Evolutionary conservation across 2,113 vertebrate species (phyloP), one percentile per base, ranked within the genome.

Genomic region (Grus americana): DNA sequence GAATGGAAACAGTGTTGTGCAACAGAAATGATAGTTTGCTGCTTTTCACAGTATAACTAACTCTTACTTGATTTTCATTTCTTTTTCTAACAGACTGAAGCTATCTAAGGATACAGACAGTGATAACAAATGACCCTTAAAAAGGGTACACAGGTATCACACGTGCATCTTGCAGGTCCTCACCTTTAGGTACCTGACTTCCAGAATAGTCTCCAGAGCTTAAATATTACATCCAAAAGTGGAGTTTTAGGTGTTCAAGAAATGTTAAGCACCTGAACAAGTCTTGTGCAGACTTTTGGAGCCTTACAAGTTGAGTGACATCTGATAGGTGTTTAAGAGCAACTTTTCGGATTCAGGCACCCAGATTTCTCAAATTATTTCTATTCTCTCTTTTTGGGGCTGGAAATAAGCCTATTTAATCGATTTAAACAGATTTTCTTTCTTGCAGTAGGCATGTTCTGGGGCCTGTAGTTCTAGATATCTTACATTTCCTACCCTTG

Each of bases 1-100:
- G 66, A 76, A 92, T 87, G 80, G 54, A 89, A 95, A 92, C 8
- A 73, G 44, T 12, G n/a, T 91, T 95, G 81, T 85, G 87, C 86
- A 96, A 97, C 9, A 91, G 36, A 83, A 94, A 81, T 16, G 1
- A 65, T 4, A 62, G 32, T 67, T 65, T 87, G 62, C 58, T 91
- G 57, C 49, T 91, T 84, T 92, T 80, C 83, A 83, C 67, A 54
- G 20, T 58, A 13, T 73, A 76, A 70, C 67, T 68, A 73, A 90
- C 34, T 85, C 27, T 46, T 50, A 46, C 38, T 80, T 66, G 52
- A 36, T 50, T 87, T 90, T 89, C 0, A 49, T 87, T 73, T 81
- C 1, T 84, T 96, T 86, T 67, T 85, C 65, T 50, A 79, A 68
- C 19, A 87, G 81, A 67, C 22, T 79, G 38, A 79, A 65, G 27